phyloP scores from a whole-genome alignment of 2,888 invertebrate genomes.

The Andrena trimmerana region DNA sequence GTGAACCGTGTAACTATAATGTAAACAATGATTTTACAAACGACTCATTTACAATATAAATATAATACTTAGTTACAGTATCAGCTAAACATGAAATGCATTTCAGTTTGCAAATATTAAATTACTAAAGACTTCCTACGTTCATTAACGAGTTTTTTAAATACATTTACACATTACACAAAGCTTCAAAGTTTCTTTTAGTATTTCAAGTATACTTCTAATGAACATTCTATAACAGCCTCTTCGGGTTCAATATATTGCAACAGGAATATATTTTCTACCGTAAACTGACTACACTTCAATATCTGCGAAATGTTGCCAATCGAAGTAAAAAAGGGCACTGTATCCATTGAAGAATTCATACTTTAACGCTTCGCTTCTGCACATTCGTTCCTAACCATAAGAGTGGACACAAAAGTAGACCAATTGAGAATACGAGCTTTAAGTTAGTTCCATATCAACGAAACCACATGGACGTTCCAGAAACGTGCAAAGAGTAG shows the following conservation, averaged over 20 bases:
- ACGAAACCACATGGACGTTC: neutral
- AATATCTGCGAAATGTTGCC: neutral
- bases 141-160: neutral
- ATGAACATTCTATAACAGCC: neutral
- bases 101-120: neutral
- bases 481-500: neutral
- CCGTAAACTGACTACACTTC: neutral
- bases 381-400: neutral
- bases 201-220: neutral
- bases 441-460: neutral
- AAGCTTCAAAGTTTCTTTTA: neutral
- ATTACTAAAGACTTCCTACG: neutral
- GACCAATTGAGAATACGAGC: neutral
- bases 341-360: neutral
- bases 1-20: neutral
- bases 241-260: neutral
- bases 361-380: neutral
- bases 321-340: neutral
- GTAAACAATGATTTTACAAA: neutral
- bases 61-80: neutral
- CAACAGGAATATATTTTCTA: constrained; percentile 19
- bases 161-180: neutral
- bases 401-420: neutral
- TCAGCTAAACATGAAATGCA: neutral
- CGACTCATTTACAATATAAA: neutral